Evolutionary conservation across 2,888 invertebrate genomes (phyloP).

Genomic region (Ornithoptera alexandrae): DNA sequence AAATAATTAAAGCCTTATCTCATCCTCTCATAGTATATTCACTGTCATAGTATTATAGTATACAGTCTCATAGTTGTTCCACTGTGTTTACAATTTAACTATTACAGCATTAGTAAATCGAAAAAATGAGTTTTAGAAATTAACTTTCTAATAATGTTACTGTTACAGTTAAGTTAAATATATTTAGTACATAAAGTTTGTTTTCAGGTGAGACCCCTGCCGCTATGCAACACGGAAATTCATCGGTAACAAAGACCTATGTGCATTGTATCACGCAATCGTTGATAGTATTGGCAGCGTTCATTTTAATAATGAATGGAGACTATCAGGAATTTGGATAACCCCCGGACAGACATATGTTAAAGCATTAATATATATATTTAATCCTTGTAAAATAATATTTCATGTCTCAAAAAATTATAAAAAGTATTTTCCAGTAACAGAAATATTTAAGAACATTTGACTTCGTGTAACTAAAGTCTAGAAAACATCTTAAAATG

Average conservation of each 20-base stretch:
- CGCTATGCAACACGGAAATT: constrained; percentile 87
- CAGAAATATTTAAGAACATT: constrained; percentile 1
- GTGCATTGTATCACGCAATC: constrained; percentile 42
- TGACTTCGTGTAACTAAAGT: not conserved
- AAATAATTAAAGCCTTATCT: too few species aligned
- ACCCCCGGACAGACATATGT: constrained; percentile 35
- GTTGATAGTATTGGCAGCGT: constrained; percentile 42
- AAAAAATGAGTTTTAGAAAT: too few species aligned
- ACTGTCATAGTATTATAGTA: too few species aligned
- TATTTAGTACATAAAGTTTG: constrained; percentile 32
- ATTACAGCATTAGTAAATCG: too few species aligned
- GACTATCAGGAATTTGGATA: constrained; percentile 61
- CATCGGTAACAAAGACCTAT: constrained; percentile 48
- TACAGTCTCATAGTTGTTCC: too few species aligned
- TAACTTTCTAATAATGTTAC: too few species aligned
- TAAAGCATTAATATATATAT: constrained; percentile 29
- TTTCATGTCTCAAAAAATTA: constrained; percentile 23
- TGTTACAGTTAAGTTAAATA: not conserved
- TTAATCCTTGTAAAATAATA: constrained; percentile 33
- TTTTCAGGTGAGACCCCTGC: constrained; percentile 85
- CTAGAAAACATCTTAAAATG: not conserved
- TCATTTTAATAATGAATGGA: constrained; percentile 45
- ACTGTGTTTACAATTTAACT: too few species aligned
- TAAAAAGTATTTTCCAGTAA: constrained; percentile 23
- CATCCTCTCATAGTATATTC: too few species aligned